These are phyloP conservation scores for Panthera uncia DNA, from an alignment of 2,113 vertebrate species.

Conservation along the genomic window DNA sequence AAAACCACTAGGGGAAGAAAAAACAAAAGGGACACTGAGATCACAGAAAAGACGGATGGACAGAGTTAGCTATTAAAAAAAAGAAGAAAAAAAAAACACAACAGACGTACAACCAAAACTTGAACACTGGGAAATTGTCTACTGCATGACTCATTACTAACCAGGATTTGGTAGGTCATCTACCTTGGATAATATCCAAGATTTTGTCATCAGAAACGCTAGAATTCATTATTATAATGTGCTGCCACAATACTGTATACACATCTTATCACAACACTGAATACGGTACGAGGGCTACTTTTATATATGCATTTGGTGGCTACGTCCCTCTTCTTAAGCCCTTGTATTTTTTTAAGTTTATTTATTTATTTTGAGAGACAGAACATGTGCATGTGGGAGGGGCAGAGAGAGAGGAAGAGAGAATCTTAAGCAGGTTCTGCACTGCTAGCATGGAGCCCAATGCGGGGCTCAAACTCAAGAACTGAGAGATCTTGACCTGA, in stretches of 20 bases:
- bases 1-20: slow-evolving; percentile 84
- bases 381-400: too few species aligned
- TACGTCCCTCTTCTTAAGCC: neutral
- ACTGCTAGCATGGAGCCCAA: too few species aligned
- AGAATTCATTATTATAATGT: neutral
- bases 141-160: neutral
- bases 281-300: neutral
- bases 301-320: neutral
- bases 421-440: too few species aligned
- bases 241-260: neutral
- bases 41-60: neutral
- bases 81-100: neutral
- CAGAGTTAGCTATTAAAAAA: neutral
- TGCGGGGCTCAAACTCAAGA: too few species aligned
- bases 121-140: neutral
- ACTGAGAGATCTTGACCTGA: too few species aligned
- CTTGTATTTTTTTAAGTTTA: neutral
- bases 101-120: neutral
- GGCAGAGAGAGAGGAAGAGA: too few species aligned
- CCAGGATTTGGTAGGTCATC: neutral
- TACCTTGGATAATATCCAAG: neutral
- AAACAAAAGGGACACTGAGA: slow-evolving; percentile 10
- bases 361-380: too few species aligned
- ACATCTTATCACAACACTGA: neutral
- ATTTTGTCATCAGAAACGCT: neutral